Evolutionary conservation across 1,140 invertebrate species (phyloP), one percentile per base, ranked within the genome.

Genomic region (Drosophila mauritiana): DNA sequence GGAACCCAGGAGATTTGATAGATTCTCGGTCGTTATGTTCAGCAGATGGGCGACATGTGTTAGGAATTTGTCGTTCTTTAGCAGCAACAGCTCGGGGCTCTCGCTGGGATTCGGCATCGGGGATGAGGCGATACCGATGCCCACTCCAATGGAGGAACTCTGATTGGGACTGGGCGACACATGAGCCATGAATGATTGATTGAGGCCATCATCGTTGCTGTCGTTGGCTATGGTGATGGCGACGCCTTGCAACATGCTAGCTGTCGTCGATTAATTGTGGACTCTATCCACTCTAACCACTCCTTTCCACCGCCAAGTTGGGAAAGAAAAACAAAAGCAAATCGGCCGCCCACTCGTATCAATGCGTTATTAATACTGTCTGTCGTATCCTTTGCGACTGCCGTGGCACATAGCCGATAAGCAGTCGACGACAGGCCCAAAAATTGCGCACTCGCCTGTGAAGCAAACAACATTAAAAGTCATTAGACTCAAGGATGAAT

Each of bases 401-500:
- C 68, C 39, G 65, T 54, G 68, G 67, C 75, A 79, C 84, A 86
- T 86, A 79, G 70, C 76, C 81, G 83, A 86, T 86, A 86, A 86
- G 79, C 75, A 77, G 45, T 37, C 64, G 76, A 59, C 80, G 70
- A 72, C 80, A 70, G 57, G 43, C 45, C 58, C 48, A 43, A 64
- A 80, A 82, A 86, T 83, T 86, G 83, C 68, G 79, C 83, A 89
- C 57, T 76, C 83, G 84, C 65, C 83, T 86, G 79, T 88, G 51
- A 86, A 86, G 83, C 75, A 83, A 86, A 88, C 72, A 88, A 86
- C 75, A 86, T 89, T 83, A 79, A 89, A 89, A 86, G 84, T 86
- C 83, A 88, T 86, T 86, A 86, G 79, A 65, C 84, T 88, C 63
- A 76, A 67, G 75, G 59, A 79, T 88, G 80, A 88, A 86, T 86